phyloP scores from a whole-genome alignment of 2,797 vertebrate genomes.

The Sandelia bainsii region DNA sequence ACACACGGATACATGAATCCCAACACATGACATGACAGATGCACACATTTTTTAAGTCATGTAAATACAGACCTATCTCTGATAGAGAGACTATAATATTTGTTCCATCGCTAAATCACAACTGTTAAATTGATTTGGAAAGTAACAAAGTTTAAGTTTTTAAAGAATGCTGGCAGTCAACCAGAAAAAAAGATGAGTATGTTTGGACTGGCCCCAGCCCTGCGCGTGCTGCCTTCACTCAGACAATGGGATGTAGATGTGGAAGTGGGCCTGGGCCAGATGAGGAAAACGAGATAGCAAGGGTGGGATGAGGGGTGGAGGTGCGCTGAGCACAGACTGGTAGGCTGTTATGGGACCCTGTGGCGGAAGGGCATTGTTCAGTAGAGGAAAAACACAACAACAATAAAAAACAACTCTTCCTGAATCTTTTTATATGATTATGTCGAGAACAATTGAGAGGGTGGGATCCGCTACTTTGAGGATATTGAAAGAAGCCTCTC shows the following conservation, averaged over 20 bases:
- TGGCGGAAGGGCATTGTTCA: slow-evolving; percentile 88
- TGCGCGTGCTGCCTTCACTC: slow-evolving; percentile 83
- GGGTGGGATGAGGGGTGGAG: slow-evolving; percentile 83
- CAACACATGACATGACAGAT: slow-evolving; percentile 34
- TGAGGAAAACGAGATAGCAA: slow-evolving; percentile 86
- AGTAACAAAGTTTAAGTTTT: slow-evolving; percentile 72
- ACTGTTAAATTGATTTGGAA: slow-evolving; percentile 77
- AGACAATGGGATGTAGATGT: slow-evolving; percentile 86
- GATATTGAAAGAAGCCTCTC: slow-evolving; percentile 83
- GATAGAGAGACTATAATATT: slow-evolving; percentile 34
- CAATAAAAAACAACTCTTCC: slow-evolving; percentile 86
- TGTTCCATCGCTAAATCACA: slow-evolving; percentile 53
- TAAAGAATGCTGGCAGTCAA: slow-evolving; percentile 78
- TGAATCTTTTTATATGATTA: slow-evolving; percentile 88
- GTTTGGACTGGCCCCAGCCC: slow-evolving; percentile 83
- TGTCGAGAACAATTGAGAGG: slow-evolving; percentile 84
- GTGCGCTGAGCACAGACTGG: slow-evolving; percentile 77
- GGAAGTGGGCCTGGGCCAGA: slow-evolving; percentile 86
- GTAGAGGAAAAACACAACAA: slow-evolving; percentile 87
- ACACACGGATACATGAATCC: slow-evolving; percentile 52
- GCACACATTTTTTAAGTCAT: slow-evolving; percentile 21
- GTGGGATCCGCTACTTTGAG: slow-evolving; percentile 83
- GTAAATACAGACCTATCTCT: slow-evolving; percentile 23
- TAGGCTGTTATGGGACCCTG: slow-evolving; percentile 84
- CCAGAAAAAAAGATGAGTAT: slow-evolving; percentile 82